Evolutionary conservation across 2,113 vertebrate genomes (phyloP), one percentile per base, ranked within the genome.

Genomic region (Halcyon senegalensis): DNA sequence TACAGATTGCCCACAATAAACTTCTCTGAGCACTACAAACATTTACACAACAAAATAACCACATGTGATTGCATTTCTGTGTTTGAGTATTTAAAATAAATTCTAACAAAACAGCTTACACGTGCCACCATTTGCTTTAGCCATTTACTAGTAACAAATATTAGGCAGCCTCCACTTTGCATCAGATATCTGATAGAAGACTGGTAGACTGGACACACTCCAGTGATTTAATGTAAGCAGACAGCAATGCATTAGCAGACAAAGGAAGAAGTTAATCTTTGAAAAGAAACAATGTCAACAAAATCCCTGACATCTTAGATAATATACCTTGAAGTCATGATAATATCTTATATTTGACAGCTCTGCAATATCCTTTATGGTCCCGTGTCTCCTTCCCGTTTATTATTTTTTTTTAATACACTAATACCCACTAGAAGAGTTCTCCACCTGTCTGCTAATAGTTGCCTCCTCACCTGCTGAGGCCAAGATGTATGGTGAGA

Each of bases 31-130:
- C 27, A 43, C 30, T 64, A 20, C 2, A 43, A 66, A 58, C 7
- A 51, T 58, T 56, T 33, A 30, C 14, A 39, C 9, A 58, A 23
- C 62, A 60, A 35, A 67, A 59, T 4, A 11, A 25, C 4, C 18
- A 30, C 9, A 10, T 0, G 0, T 9, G 4, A 72, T 33, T 60
- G 2, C 0, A 1, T 81, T 92, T 94, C 41, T 81, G 5, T 35
- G 30, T 67, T 75, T 30, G 15, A 58, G 4, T 46, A 11, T 25
- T 92, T 81, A 11, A 72, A 78, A 16, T 59, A 46, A 79, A 5
- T 84, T 60, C 18, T 27, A n/a, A 11, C n/a, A 81, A 74, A 92
- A 20, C 28, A 55, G 19, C 4, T 76, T 63, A 37, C 11, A 17
- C 1, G 2, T 43, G 11, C 13, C 66, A 70, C 3, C 15, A 12